These are phyloP conservation scores for Sarcophaga caerulescens DNA, from an alignment of 2,888 invertebrate genomes.

Conservation along the genomic window DNA sequence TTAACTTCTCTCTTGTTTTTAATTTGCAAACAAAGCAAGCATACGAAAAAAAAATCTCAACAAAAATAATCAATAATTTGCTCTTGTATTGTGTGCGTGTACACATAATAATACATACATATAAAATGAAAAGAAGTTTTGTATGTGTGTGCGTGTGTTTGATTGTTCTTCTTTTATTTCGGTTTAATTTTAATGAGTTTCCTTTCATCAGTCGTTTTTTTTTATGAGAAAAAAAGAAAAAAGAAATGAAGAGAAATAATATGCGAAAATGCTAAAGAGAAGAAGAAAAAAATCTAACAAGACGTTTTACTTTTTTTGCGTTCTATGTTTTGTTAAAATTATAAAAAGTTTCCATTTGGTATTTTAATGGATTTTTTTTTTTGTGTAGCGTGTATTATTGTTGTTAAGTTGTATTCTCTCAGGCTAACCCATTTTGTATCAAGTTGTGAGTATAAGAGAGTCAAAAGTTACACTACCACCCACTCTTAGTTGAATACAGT, in stretches of 20 bases:
- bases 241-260: no score
- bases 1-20: neutral
- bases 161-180: neutral
- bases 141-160: neutral
- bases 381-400: neutral
- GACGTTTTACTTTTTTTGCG: constrained; percentile 24
- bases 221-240: neutral
- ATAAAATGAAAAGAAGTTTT: no score
- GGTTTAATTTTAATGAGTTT: constrained; percentile 49
- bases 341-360: constrained; percentile 56
- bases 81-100: neutral
- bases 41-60: constrained; percentile 14
- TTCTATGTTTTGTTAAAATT: constrained; percentile 46
- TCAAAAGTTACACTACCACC: no score
- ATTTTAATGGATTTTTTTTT: constrained; percentile 58
- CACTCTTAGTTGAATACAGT: no score
- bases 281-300: neutral
- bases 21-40: neutral
- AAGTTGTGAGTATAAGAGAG: neutral
- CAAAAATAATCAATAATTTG: constrained; percentile 41
- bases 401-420: constrained; percentile 21
- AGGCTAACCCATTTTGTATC: constrained; percentile 50
- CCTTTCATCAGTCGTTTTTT: constrained; percentile 20
- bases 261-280: no score
- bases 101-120: no score